A percentile compares a stretch with the other conserved stretches of the same genome.
phyloP scores from a whole-genome alignment of 2,888 invertebrate species.

The Phengaris arion region DNA sequence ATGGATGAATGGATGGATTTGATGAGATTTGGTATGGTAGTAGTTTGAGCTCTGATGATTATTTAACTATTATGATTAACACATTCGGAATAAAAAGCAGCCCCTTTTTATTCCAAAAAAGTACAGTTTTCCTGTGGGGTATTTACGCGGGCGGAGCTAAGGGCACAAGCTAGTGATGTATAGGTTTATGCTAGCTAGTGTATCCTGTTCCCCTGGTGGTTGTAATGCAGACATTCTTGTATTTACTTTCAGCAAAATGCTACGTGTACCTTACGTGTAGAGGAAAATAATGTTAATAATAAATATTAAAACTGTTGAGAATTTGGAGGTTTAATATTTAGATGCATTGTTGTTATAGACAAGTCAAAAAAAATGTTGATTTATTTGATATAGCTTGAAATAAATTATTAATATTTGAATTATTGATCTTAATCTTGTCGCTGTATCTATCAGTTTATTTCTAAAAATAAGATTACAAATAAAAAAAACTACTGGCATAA shows the following conservation, averaged over 20 bases:
- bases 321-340: background rate
- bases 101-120: background rate
- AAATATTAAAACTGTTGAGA: background rate
- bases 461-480: too few species aligned
- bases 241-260: background rate
- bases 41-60: background rate
- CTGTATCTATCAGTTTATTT: too few species aligned
- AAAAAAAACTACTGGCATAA: too few species aligned
- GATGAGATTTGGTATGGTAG: too few species aligned
- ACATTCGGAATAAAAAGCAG: background rate
- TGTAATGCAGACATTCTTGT: background rate
- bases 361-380: too few species aligned
- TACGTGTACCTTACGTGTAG: background rate
- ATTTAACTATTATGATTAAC: too few species aligned
- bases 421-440: too few species aligned
- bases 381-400: too few species aligned
- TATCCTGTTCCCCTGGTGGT: background rate
- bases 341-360: too few species aligned
- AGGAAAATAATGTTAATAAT: background rate
- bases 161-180: too few species aligned
- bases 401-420: too few species aligned
- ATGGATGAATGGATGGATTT: background rate
- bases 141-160: too few species aligned
- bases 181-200: background rate
- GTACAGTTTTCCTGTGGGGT: background rate